Evolutionary conservation across 2,113 vertebrate species (phyloP).

Genomic region (Campylorhamphus procurvoides): DNA sequence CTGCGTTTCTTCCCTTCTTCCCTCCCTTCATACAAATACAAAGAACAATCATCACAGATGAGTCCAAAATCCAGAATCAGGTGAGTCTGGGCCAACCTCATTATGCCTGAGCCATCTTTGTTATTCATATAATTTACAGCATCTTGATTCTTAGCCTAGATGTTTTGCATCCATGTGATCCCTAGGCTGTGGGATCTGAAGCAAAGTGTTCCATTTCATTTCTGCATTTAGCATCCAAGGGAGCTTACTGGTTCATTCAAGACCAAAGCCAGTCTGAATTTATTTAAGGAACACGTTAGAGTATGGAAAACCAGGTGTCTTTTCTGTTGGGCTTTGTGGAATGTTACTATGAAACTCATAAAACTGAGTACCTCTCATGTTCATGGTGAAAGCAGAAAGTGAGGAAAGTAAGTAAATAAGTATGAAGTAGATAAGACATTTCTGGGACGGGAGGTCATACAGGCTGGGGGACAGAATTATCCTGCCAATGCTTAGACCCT

Average conservation of each 20-base stretch:
- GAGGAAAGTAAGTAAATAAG: not conserved
- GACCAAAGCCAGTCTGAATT: not conserved
- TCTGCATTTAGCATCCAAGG: not conserved
- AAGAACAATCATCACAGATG: not conserved
- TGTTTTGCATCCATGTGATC: not conserved
- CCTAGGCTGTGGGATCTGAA: not conserved
- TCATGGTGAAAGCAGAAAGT: not conserved
- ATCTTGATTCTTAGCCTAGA: not conserved
- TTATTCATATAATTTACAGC: accelerated
- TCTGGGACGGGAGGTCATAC: not conserved
- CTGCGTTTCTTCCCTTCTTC: not conserved
- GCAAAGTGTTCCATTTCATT: accelerated
- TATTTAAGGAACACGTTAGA: not conserved
- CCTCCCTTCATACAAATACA: not conserved
- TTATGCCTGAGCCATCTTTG: not conserved
- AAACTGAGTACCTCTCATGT: not conserved
- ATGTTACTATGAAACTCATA: not conserved
- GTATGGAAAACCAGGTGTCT: not conserved
- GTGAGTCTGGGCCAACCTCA: not conserved
- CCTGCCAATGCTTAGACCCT: accelerated
- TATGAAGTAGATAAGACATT: not conserved
- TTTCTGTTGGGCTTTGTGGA: not conserved
- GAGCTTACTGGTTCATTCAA: not conserved
- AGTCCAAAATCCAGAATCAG: not conserved
- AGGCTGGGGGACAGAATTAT: not conserved